Evolutionary conservation across 2,113 vertebrate species (phyloP).

Genomic region (Notothenia coriiceps): DNA sequence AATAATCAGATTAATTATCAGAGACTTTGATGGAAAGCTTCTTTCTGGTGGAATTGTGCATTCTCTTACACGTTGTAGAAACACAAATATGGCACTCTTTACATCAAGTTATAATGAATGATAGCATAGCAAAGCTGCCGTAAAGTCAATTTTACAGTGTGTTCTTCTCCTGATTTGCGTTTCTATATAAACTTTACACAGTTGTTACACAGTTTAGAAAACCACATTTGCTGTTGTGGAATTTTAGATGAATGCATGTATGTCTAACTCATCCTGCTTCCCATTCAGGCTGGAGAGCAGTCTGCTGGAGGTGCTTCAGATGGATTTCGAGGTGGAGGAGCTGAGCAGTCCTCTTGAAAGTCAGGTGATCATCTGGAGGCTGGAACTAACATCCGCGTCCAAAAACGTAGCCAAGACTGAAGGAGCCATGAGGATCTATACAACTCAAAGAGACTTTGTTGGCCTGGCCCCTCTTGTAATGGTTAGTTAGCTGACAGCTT

Average conservation of each 20-base stretch:
- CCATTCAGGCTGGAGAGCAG: constrained; percentile 73
- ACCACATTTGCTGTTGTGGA: neutral
- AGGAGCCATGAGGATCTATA: constrained; percentile 91
- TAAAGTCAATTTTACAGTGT: neutral
- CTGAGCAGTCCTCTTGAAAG: constrained; percentile 84
- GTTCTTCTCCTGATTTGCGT: neutral
- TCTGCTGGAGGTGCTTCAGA: constrained; percentile 91
- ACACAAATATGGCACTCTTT: neutral
- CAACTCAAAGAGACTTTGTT: constrained; percentile 90
- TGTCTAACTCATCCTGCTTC: constrained; percentile 15
- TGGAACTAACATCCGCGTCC: constrained; percentile 86
- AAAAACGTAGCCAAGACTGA: constrained; percentile 78
- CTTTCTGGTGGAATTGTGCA: neutral
- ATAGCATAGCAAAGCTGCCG: neutral
- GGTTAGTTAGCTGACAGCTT: constrained; percentile 83
- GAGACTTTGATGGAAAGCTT: constrained; percentile 10
- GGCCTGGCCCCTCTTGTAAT: constrained; percentile 91
- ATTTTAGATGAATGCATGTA: neutral
- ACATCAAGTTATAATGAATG: neutral
- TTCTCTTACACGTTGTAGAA: neutral
- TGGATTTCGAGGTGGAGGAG: constrained; percentile 91
- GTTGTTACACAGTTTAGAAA: neutral
- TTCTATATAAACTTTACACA: neutral
- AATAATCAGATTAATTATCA: constrained; percentile 39
- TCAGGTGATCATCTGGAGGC: constrained; percentile 93